Evolutionary conservation across 2,797 vertebrate genomes (phyloP).

Genomic region (Lophius americanus): DNA sequence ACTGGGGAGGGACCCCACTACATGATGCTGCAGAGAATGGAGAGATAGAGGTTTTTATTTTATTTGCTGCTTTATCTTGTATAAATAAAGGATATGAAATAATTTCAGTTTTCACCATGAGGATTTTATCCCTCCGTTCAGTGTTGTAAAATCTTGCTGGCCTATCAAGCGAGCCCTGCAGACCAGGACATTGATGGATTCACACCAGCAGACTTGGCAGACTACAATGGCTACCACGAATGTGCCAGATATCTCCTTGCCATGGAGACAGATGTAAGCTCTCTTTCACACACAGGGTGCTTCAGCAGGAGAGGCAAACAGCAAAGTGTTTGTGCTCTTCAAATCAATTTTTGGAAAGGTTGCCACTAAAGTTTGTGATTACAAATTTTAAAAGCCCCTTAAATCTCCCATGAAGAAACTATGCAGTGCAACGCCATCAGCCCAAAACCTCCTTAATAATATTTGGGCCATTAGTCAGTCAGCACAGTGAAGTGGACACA

Average conservation of each 20-base stretch:
- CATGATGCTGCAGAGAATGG: slow-evolving; percentile 90
- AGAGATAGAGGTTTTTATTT: slow-evolving; percentile 80
- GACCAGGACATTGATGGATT: slow-evolving; percentile 83
- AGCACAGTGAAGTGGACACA: too few relatives aligned
- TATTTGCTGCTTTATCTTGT: background rate
- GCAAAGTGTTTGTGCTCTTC: too few relatives aligned
- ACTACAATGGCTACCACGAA: slow-evolving; percentile 84
- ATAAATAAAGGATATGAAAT: background rate
- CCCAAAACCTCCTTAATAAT: too few relatives aligned
- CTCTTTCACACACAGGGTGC: background rate
- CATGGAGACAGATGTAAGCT: slow-evolving; percentile 76
- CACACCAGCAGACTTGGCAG: slow-evolving; percentile 84
- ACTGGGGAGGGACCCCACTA: slow-evolving; percentile 88
- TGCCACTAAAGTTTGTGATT: too few relatives aligned
- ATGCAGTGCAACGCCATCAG: too few relatives aligned
- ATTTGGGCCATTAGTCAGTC: too few relatives aligned
- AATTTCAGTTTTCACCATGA: too few relatives aligned
- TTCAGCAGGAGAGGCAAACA: too few relatives aligned
- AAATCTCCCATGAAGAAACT: too few relatives aligned
- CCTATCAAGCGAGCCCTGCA: slow-evolving; percentile 72
- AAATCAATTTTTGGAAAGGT: too few relatives aligned
- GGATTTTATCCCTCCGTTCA: slow-evolving; percentile 46
- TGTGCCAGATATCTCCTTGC: slow-evolving; percentile 83
- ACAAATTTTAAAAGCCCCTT: too few relatives aligned
- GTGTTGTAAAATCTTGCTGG: slow-evolving; percentile 86